These are phyloP conservation scores for Muntiacus muntjak DNA, from an alignment of 2,113 vertebrate genomes.

Conservation along the genomic window DNA sequence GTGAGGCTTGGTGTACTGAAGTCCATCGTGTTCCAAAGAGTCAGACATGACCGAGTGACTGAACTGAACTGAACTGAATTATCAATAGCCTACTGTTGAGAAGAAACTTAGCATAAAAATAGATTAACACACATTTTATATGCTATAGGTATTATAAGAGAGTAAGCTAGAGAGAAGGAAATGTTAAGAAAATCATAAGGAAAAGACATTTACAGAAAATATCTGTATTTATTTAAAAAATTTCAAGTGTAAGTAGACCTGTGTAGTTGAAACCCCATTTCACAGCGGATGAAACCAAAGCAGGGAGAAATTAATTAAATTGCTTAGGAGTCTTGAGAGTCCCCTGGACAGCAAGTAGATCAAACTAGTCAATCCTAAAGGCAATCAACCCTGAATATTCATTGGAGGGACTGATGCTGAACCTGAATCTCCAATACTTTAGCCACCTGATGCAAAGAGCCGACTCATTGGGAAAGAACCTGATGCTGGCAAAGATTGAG, in stretches of 20 bases:
- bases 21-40: not conserved
- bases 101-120: not conserved
- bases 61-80: not conserved
- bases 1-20: not conserved
- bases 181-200: not conserved
- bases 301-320: not conserved
- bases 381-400: not conserved
- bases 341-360: not conserved
- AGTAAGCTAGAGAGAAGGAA: not conserved
- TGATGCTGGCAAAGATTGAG: not conserved
- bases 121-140: not conserved
- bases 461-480: not conserved
- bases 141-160: not conserved
- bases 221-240: not conserved
- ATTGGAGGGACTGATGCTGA: not conserved
- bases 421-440: not conserved
- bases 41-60: not conserved
- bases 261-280: not conserved
- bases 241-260: not conserved
- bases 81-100: not conserved
- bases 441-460: not conserved
- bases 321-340: not conserved
- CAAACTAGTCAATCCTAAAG: not conserved
- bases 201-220: not conserved
- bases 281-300: not conserved